Evolutionary conservation across 2,888 invertebrate genomes (phyloP), one percentile per base, ranked within the genome.

Genomic region (Cecidostiba fungosa): DNA sequence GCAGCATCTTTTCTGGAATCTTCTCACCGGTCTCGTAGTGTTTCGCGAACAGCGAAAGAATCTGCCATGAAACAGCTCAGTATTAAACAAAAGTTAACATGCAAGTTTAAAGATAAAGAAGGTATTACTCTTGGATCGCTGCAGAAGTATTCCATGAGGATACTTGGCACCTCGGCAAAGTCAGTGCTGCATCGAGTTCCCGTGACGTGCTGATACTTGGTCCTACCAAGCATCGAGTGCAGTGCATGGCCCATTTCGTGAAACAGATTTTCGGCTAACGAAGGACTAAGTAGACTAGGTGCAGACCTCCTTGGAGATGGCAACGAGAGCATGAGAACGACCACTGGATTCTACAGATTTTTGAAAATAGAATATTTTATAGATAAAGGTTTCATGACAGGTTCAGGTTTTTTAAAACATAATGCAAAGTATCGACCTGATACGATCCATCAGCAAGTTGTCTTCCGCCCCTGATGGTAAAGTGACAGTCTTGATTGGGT

Each of bases 181-280:
- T 99, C 99, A 5, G 99, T 99, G 88, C 98, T 96, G 92, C 99
- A 99, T 84, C 99, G 95, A 0, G 99, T 99, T 86, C 99, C 99
- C 4, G 99, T 97, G 72, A 99, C 98, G 94, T 99, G 99, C 94
- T 99, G 99, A 94, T 99, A 98, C 86, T 96, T 95, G 0, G 99
- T 99, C 87, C 99, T 95, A 2, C 98, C 99, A 89, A 99, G 94
- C 98, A 99, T 99, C 26, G 99, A 99, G 94, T 99, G 99, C 95
- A 99, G 96, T 23, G 99, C 99, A 94, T 99, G 99, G 0, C 99
- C 99, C 96, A 98, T 97, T 95, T 99, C 99, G 93, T 99, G 99
- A 94, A 99, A 99, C 88, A 99, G 94, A 94, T 99, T 99, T 94
- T 99, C 99, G 12, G 99, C 97, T 91, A 97, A 97, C 26, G 96